Conservation (phyloP, 1,140 invertebrate species). For the Anthonomus grandis region DNA sequence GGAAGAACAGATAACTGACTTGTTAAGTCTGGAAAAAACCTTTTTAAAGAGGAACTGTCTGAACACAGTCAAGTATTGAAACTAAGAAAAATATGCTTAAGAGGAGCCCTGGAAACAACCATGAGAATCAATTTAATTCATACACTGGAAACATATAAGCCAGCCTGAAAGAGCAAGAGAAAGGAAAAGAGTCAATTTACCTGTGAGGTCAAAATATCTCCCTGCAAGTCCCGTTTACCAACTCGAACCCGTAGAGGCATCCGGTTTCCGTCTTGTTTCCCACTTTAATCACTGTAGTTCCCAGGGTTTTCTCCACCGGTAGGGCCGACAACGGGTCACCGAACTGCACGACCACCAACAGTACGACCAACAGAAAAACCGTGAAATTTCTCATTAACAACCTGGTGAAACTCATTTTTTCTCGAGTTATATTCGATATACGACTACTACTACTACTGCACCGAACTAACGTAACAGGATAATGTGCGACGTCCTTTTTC, state of each 20-base stretch:
- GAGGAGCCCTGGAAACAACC: too few relatives aligned
- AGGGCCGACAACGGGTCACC: not conserved
- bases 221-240: constrained; percentile 7
- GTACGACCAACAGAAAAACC: not conserved
- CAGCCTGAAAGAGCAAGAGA: too few relatives aligned
- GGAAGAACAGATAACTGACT: too few relatives aligned
- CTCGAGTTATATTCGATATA: too few relatives aligned
- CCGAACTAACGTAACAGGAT: not conserved
- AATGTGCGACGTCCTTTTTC: too few relatives aligned
- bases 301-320: not conserved
- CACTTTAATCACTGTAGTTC: not conserved
- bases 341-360: not conserved
- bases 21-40: too few relatives aligned
- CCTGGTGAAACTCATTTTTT: not conserved
- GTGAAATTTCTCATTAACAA: not conserved
- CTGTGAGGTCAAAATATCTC: constrained; percentile 15
- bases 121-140: too few relatives aligned
- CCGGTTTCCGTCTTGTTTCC: constrained; percentile 2
- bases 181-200: too few relatives aligned
- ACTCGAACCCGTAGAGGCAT: constrained; percentile 5
- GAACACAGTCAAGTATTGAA: too few relatives aligned
- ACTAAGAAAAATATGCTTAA: too few relatives aligned
- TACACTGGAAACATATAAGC: too few relatives aligned
- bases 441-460: not conserved
- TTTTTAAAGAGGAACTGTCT: too few relatives aligned